These are phyloP conservation scores for Tetranychus piercei DNA, from an alignment of 2,888 invertebrate species.

Conservation along the genomic window DNA sequence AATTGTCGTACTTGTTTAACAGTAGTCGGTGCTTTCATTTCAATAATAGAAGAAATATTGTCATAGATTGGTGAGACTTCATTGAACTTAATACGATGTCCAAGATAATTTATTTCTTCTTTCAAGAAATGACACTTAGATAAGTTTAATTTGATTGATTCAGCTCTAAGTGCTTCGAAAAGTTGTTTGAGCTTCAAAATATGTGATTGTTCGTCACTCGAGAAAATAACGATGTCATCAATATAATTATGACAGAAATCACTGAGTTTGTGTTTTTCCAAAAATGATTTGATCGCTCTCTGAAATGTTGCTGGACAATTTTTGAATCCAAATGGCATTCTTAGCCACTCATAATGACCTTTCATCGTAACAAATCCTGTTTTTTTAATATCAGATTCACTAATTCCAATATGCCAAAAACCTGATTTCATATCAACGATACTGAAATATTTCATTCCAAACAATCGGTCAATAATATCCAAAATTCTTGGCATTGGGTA, in stretches of 20 bases:
- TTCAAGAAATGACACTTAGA: not conserved
- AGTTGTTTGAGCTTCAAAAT: constrained; percentile 14
- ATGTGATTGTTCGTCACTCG: constrained; percentile 23
- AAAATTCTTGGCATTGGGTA: constrained; percentile 11
- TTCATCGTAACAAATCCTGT: constrained; percentile 13
- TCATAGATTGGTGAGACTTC: not conserved
- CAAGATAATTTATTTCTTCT: not conserved
- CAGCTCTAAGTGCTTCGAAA: not conserved
- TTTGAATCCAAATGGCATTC: constrained; percentile 11
- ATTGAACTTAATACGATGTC: not conserved
- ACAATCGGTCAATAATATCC: not conserved
- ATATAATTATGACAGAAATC: constrained; percentile 23
- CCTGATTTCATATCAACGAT: constrained; percentile 6
- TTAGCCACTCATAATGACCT: not conserved
- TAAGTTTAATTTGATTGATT: not conserved
- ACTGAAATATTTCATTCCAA: not conserved
- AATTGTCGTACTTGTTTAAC: not conserved
- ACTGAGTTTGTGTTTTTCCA: constrained; percentile 1
- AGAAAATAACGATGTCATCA: constrained; percentile 28
- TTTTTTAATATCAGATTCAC: not conserved
- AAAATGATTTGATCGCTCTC: not conserved
- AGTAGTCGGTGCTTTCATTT: not conserved
- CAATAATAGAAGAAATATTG: not conserved
- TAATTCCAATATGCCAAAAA: constrained; percentile 9
- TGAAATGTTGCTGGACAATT: constrained; percentile 7